Base-by-base conservation (phyloP, 2,888 invertebrate genomes). In the Machimus atricapillus region DNA sequence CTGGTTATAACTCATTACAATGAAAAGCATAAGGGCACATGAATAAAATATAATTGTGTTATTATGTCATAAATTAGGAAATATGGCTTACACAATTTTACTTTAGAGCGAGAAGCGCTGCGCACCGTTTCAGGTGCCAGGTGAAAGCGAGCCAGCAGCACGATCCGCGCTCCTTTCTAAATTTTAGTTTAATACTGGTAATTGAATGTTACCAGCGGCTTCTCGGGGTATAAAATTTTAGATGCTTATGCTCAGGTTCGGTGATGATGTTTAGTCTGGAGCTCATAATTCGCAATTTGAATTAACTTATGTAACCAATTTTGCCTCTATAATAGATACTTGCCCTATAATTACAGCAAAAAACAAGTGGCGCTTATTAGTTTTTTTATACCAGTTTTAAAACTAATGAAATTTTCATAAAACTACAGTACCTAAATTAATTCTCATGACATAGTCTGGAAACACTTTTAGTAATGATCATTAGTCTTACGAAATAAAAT, bases 1-100 rank as follows among this genome's bases (percentile, higher is more conserved):
- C 58, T 37, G 40, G 82, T 82, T 82, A 82, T 82, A 82, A 82
- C 82, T 82, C 82, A 58, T 82, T 66, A 82, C 27, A 82, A 82
- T 82, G 82, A 82, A 82, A 58, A 58, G 82, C 79, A n/a, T n/a
- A 85, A 56, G 76, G 81, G 52, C 85, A 81, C 82, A 88, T 88
- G 88, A 88, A 88, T 88, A 88, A 88, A 88, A 88, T 87, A 88
- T 88, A 88, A 88, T 88, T 88, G 87, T 76, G 78, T 88, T 88
- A 88, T 88, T 88, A 88, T 85, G 81, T 88, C 88, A 87, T 88
- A 88, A 88, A 88, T 88, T 88, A 88, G 58, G 85, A 83, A 85
- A 83, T 86, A 87, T 87, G 86, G 77, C 86, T 85, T 86, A 66
- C 40, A 66, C 31, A 19, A 37, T 85, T 76, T 77, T 19, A 56